Conservation (phyloP, 1,140 invertebrate species). For the Marisa cornuarietis region DNA sequence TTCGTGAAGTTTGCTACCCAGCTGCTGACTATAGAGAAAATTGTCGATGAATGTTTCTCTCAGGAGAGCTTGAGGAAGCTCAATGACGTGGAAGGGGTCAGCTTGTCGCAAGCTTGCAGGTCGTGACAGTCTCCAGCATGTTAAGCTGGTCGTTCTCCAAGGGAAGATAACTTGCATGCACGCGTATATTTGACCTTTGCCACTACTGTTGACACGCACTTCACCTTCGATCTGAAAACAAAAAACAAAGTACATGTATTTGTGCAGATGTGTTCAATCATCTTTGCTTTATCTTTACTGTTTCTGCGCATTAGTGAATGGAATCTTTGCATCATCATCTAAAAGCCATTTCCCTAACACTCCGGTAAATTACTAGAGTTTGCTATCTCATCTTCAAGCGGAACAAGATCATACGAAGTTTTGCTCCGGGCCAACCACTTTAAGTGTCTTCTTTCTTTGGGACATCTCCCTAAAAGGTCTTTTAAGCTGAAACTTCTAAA, state of each 20-base stretch:
- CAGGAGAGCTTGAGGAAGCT: slow-evolving; percentile 9
- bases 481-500: too few species aligned
- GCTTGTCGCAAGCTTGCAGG: neutral
- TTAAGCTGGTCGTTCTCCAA: neutral
- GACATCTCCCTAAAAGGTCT: too few species aligned
- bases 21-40: neutral
- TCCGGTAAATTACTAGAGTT: too few species aligned
- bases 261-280: neutral
- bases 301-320: neutral
- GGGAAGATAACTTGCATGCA: neutral
- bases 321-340: too few species aligned
- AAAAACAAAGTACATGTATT: too few species aligned
- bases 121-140: neutral
- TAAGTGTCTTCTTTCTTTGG: too few species aligned
- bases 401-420: too few species aligned
- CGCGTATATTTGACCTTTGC: neutral
- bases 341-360: too few species aligned
- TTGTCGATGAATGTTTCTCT: neutral
- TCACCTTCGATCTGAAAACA: neutral
- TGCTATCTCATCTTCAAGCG: too few species aligned
- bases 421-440: too few species aligned
- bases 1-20: slow-evolving; percentile 25
- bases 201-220: neutral
- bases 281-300: neutral
- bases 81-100: slow-evolving; percentile 10